phyloP scores from a whole-genome alignment of 2,888 invertebrate genomes.

The Macaria notata region DNA sequence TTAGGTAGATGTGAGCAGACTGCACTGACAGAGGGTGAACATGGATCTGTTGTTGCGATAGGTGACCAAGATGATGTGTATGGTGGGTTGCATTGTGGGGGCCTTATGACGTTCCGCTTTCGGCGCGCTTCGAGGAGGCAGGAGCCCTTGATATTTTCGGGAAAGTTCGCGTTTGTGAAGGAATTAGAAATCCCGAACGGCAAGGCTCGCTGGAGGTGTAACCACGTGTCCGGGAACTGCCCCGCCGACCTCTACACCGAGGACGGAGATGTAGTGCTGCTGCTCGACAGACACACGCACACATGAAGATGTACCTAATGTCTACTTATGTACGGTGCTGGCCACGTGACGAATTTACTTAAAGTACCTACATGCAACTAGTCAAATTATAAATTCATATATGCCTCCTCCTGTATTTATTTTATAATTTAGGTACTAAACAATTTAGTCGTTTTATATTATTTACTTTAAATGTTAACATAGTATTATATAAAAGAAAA shows the following conservation, averaged over 20 bases:
- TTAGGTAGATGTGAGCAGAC: background rate
- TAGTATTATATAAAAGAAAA: too few species aligned
- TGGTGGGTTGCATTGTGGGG: constrained; percentile 2
- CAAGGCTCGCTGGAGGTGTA: constrained; percentile 55
- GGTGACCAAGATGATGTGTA: constrained; percentile 12
- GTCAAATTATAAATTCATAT: too few species aligned
- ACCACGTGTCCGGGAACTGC: constrained; percentile 47
- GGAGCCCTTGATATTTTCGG: constrained; percentile 52
- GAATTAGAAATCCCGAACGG: constrained; percentile 54
- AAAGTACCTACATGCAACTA: too few species aligned
- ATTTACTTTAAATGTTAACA: too few species aligned
- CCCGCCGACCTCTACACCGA: constrained; percentile 59
- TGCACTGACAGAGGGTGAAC: constrained; percentile 14
- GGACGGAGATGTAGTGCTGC: constrained; percentile 52
- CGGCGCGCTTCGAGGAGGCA: constrained; percentile 39
- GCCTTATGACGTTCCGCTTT: constrained; percentile 40
- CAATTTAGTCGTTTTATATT: too few species aligned
- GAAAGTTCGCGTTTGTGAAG: constrained; percentile 52
- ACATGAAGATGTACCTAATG: too few species aligned
- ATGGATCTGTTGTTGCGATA: constrained; percentile 18
- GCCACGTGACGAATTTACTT: background rate
- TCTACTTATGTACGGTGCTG: too few species aligned
- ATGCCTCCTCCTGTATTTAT: too few species aligned
- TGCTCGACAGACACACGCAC: constrained; percentile 58
- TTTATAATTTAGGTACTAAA: too few species aligned